Percentiles rank a stretch among this genome's conserved stretches.
phyloP scores from a whole-genome alignment of 2,797 vertebrate species.

The Silurus aristotelis region DNA sequence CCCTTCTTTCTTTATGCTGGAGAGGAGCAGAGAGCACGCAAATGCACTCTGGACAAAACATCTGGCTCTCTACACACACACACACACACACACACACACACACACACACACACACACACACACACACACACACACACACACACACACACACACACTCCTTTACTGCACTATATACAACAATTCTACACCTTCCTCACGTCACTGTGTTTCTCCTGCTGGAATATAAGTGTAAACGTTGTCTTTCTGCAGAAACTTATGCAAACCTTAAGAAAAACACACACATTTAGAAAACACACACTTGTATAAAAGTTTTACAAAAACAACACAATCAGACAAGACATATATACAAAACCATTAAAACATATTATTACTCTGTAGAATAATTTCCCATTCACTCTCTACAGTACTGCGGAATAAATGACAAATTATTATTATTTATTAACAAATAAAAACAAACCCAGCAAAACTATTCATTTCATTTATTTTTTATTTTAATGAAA shows the following conservation, averaged over 20 bases:
- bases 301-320: too few relatives aligned
- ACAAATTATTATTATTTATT: too few relatives aligned
- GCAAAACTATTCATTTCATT: not conserved
- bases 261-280: too few relatives aligned
- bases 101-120: constrained; percentile 9
- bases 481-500: not conserved
- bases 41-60: constrained; percentile 40
- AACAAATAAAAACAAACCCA: not conserved
- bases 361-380: too few relatives aligned
- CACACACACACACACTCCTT: constrained; percentile 3
- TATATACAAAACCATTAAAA: too few relatives aligned
- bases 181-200: not conserved
- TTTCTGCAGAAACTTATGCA: not conserved
- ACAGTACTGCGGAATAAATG: too few relatives aligned
- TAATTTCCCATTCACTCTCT: too few relatives aligned
- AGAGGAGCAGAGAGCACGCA: constrained; percentile 39
- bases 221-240: not conserved
- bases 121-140: not conserved
- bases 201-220: not conserved
- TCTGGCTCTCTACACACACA: constrained; percentile 30
- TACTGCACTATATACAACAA: not conserved
- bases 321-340: too few relatives aligned
- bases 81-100: constrained; percentile 11
- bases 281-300: too few relatives aligned
- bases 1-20: constrained; percentile 35